Evolutionary conservation across 2,888 invertebrate species (phyloP), one percentile per base, ranked within the genome.

Genomic region (Microctonus aethiopoides): DNA sequence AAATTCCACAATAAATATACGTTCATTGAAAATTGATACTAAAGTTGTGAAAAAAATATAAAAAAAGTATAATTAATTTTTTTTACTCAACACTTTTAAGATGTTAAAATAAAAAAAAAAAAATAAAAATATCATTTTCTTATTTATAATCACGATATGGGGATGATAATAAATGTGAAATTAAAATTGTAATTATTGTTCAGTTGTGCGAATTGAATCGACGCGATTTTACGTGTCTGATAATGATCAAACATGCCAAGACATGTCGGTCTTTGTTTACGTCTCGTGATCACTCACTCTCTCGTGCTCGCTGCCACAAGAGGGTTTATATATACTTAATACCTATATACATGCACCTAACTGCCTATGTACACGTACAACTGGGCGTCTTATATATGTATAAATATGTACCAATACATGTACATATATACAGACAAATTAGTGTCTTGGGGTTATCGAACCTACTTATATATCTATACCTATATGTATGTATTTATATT

Each of bases 401-500:
- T n/a, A n/a, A n/a, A n/a, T n/a, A n/a, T n/a, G n/a, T n/a, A n/a
- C n/a, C n/a, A n/a, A n/a, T n/a, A n/a, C n/a, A n/a, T n/a, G n/a
- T n/a, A n/a, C n/a, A 20, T 51, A 51, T 39, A 20, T 46, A 46
- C 16, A 46, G 52, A 63, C 63, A 63, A 63, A 63, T 63, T 63
- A 63, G 63, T 63, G 51, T 63, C 63, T 24, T 54, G 54, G 56
- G 65, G 65, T 56, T 65, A 56, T 65, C 56, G 56, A 65, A 65
- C 56, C 56, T 65, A 16, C 57, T 29, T 29, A 46, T 46, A 46
- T 46, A 46, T 46, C 46, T 46, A 46, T 46, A 46, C 16, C 16
- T 46, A 46, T 46, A 16, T 46, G 16, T 46, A n/a, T 46, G 46
- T 46, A 46, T 46, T 46, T 46, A 20, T 46, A 16, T 46, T 20